Conservation (phyloP, 2,888 invertebrate species). For the Idaea aversata region DNA sequence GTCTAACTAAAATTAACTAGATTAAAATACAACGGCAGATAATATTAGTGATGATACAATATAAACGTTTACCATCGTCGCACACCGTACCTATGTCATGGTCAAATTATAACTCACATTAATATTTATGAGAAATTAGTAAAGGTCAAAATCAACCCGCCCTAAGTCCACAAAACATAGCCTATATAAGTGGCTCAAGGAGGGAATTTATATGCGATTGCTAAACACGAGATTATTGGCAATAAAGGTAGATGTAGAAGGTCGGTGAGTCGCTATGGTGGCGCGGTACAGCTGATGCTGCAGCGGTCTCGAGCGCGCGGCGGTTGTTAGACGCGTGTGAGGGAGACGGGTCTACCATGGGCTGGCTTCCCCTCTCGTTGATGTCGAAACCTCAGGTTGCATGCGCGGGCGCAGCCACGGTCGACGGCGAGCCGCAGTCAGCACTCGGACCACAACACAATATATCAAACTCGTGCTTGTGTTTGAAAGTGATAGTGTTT, state of each 20-base stretch:
- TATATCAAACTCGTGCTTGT: slow-evolving; percentile 39
- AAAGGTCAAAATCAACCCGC: slow-evolving; percentile 16
- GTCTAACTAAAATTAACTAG: background rate
- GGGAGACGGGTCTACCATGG: slow-evolving; percentile 47
- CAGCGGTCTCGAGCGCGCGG: slow-evolving; percentile 40
- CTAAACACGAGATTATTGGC: slow-evolving; percentile 70
- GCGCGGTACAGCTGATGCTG: slow-evolving; percentile 39
- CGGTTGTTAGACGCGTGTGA: slow-evolving; percentile 37
- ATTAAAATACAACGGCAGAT: background rate
- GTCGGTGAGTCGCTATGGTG: slow-evolving; percentile 59
- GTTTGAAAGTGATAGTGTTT: slow-evolving; percentile 67
- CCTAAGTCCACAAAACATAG: slow-evolving; percentile 17
- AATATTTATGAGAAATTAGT: background rate
- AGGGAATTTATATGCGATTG: slow-evolving; percentile 59
- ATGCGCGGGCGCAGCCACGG: slow-evolving; percentile 46
- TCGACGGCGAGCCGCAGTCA: slow-evolving; percentile 41
- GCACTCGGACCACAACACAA: slow-evolving; percentile 52
- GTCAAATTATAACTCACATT: slow-evolving; percentile 2
- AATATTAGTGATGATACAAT: background rate
- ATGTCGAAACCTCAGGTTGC: slow-evolving; percentile 71
- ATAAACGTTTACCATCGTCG: background rate
- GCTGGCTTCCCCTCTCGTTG: slow-evolving; percentile 53
- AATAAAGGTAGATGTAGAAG: slow-evolving; percentile 71
- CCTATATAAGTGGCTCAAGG: slow-evolving; percentile 51
- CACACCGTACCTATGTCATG: background rate